Conservation (phyloP, 1,140 invertebrate genomes). For the Apolygus lucorum region DNA sequence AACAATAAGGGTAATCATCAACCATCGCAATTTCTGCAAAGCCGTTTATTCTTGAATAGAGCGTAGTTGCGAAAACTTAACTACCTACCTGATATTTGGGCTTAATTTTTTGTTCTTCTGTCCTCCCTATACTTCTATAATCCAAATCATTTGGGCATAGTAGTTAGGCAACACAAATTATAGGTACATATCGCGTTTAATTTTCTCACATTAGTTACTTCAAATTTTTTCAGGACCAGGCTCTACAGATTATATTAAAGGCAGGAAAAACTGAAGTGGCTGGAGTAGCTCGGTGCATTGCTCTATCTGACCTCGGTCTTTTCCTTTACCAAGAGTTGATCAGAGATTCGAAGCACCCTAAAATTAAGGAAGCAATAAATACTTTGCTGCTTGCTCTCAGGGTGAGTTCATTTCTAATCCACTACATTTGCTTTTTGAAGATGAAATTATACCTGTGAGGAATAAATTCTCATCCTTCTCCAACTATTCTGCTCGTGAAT, state of each 20-base stretch:
- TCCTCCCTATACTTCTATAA: too few species aligned
- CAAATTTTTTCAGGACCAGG: conserved; percentile 61
- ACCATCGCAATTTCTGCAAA: too few species aligned
- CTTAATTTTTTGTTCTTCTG: not conserved
- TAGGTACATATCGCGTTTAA: too few species aligned
- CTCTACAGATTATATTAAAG: conserved; percentile 75
- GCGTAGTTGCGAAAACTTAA: not conserved
- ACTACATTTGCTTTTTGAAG: conserved; percentile 9
- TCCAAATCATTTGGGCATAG: too few species aligned
- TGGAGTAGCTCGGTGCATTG: conserved; percentile 79
- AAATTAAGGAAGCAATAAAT: conserved; percentile 71
- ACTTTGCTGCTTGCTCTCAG: conserved; percentile 72
- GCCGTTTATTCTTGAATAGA: not conserved
- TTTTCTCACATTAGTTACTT: conserved; percentile 5
- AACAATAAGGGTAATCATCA: conserved; percentile 63
- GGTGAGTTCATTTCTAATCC: too few species aligned
- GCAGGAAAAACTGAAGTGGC: conserved; percentile 80
- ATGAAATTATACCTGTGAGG: not conserved
- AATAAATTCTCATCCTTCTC: too few species aligned
- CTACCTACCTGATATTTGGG: too few species aligned
- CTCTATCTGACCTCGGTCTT: conserved; percentile 77
- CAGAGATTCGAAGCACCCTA: conserved; percentile 53
- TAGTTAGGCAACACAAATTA: too few species aligned
- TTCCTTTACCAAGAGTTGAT: conserved; percentile 70
- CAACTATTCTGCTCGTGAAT: too few species aligned